Conservation (phyloP, 2,888 invertebrate species). For the Agriopis leucophaearia region DNA sequence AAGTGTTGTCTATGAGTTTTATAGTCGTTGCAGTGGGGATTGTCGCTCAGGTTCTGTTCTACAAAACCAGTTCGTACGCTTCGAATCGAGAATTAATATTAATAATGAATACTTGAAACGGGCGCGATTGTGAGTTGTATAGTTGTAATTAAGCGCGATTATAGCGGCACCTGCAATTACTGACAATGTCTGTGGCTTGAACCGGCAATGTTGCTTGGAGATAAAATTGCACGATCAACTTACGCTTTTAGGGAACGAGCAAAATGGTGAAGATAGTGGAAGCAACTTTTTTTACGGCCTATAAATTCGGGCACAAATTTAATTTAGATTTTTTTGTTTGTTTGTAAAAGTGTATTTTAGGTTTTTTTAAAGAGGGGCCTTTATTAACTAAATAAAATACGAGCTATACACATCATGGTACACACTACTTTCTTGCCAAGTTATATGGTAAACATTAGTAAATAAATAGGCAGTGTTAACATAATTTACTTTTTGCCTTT, state of each 20-base stretch:
- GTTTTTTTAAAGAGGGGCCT: too few relatives aligned
- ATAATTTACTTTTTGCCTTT: too few relatives aligned
- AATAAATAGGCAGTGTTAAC: too few relatives aligned
- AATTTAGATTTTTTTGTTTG: background rate
- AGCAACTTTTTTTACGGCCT: background rate
- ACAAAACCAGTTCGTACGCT: slow-evolving; percentile 69
- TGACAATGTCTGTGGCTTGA: slow-evolving; percentile 64
- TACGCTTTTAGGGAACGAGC: background rate
- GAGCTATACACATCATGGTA: too few relatives aligned
- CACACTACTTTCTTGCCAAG: too few relatives aligned
- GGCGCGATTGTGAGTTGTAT: slow-evolving; percentile 79
- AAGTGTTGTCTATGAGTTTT: background rate
- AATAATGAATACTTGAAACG: slow-evolving; percentile 81
- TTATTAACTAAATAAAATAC: too few relatives aligned
- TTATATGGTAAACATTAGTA: too few relatives aligned
- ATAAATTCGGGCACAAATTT: background rate
- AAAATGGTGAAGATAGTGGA: background rate
- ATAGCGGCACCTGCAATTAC: slow-evolving; percentile 77
- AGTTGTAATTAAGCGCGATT: slow-evolving; percentile 82
- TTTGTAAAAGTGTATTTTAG: too few relatives aligned
- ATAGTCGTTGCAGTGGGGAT: slow-evolving; percentile 47
- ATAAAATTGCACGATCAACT: slow-evolving; percentile 12
- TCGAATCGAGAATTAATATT: slow-evolving; percentile 76
- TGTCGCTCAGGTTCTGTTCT: slow-evolving; percentile 55
- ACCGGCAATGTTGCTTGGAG: slow-evolving; percentile 19